Base-by-base conservation (phyloP, 2,888 invertebrate genomes). In the Sturmia bella region DNA sequence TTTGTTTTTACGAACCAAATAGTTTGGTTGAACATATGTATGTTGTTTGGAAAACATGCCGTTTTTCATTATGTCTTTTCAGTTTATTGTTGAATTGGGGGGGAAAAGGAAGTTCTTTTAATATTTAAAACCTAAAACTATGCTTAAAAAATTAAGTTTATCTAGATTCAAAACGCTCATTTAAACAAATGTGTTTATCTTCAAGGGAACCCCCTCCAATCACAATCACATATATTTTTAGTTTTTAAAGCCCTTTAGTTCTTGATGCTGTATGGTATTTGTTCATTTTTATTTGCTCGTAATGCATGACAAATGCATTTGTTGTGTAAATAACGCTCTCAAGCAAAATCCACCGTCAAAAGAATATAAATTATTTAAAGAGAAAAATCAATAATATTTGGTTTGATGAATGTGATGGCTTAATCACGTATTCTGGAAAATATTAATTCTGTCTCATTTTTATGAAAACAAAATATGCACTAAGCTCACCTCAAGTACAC, bases 221-320 rank as follows among this genome's bases (percentile, higher is more conserved):
- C 11, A 43, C 43, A 41, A 41, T 54, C 54, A 17, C 12, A 15
- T 41, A 50, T n/a, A 39, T 66, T 66, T n/a, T 50, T n/a, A 41
- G 13, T 61, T 57, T 66, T 41, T 17, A 66, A 59, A 50, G 5
- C 50, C 17, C 17, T 52, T 52, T 24, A 15, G 19, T 56, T 52
- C 66, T 57, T 17, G 11, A 54, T 52, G 52, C n/a, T 19, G 32
- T 57, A 7, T 27, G 43, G 48, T 72, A 52, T 76, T 73, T 66
- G 45, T 66, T 64, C 56, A 45, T 27, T 57, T 57, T 64, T 72
- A 41, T 61, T 64, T 61, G 72, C 15, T 61, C 21, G 45, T 66
- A 50, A 41, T 77, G 41, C 24, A 45, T 57, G 68, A 21, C 66
- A 77, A 66, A 75, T 80, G 83, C 84, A 84, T 84, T 85, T 78